A percentile compares a stretch with the other conserved stretches of the same genome.
phyloP scores from a whole-genome alignment of 2,888 invertebrate species.

The Slavum lentiscoides region DNA sequence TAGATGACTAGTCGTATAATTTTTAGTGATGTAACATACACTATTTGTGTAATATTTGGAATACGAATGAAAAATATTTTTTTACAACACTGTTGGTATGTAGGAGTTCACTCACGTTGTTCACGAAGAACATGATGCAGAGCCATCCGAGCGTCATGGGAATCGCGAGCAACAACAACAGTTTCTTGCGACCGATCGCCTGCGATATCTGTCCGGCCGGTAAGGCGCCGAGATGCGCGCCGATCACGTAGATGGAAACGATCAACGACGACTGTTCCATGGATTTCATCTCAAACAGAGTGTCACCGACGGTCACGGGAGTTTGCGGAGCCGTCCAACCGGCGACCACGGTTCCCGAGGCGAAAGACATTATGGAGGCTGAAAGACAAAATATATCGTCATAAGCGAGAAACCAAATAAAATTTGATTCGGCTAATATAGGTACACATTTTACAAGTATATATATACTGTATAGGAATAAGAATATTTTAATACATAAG shows the following conservation, averaged over 20 bases:
- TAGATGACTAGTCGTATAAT: no score
- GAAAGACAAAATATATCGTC: not conserved
- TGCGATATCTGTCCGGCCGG: conserved; percentile 64
- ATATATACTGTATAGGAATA: no score
- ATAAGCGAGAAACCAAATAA: not conserved
- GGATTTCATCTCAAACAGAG: conserved; percentile 59
- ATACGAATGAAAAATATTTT: no score
- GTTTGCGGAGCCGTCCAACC: conserved; percentile 12
- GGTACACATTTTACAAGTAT: no score
- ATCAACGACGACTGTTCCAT: conserved; percentile 70
- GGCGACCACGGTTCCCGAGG: conserved; percentile 33
- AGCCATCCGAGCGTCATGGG: conserved; percentile 77
- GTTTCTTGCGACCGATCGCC: conserved; percentile 70
- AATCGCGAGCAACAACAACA: conserved; percentile 67
- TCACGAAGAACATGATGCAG: conserved; percentile 69
- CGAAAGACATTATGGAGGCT: conserved; percentile 43
- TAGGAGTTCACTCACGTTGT: conserved; percentile 50
- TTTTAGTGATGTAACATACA: no score
- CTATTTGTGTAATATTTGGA: no score
- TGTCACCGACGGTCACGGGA: not conserved
- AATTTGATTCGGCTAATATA: not conserved
- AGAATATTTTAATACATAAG: no score
- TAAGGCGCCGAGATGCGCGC: conserved; percentile 67
- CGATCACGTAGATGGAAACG: conserved; percentile 71
- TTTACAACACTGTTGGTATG: no score